A percentile compares a stretch with the other conserved stretches of the same genome.
These are phyloP conservation scores for Cyrtorhinus lividipennis DNA, from an alignment of 1,140 invertebrate genomes.

Conservation along the genomic window DNA sequence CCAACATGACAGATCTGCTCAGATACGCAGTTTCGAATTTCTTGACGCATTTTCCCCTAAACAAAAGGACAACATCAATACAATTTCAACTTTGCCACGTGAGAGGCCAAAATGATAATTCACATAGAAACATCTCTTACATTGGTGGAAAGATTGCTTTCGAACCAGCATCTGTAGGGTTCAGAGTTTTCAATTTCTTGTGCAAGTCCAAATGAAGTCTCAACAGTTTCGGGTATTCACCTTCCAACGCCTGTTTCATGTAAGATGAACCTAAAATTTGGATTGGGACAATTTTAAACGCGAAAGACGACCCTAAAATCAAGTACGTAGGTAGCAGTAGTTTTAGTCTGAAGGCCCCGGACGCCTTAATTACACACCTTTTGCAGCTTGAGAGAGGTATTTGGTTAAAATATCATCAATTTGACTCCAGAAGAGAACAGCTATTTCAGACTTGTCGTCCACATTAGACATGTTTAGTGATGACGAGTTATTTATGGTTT, in stretches of 20 bases:
- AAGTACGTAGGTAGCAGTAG: slow-evolving; percentile 13
- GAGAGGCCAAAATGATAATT: not conserved
- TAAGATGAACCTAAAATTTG: slow-evolving; percentile 44
- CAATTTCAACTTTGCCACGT: not conserved
- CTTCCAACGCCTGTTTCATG: slow-evolving; percentile 74
- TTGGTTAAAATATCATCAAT: slow-evolving; percentile 22
- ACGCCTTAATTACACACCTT: slow-evolving; percentile 38
- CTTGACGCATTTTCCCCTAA: slow-evolving; percentile 26
- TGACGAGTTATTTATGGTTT: not conserved
- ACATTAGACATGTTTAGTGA: not conserved
- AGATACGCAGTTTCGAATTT: slow-evolving; percentile 79
- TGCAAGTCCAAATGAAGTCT: slow-evolving; percentile 49
- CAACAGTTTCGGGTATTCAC: slow-evolving; percentile 75
- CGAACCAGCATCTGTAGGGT: not conserved
- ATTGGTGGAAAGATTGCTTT: slow-evolving; percentile 18
- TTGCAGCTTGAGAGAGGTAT: slow-evolving; percentile 33
- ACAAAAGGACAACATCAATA: slow-evolving; percentile 11
- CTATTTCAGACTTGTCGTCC: slow-evolving; percentile 44
- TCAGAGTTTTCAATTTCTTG: slow-evolving; percentile 36
- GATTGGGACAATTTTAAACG: too few species aligned
- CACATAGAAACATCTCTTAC: slow-evolving; percentile 12
- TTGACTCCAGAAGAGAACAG: slow-evolving; percentile 23
- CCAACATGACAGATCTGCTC: slow-evolving; percentile 61
- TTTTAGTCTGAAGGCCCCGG: too few species aligned
- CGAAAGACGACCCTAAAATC: slow-evolving; percentile 39